Evolutionary conservation across 2,888 invertebrate species (phyloP).

Genomic region (Oscheius sp.): DNA sequence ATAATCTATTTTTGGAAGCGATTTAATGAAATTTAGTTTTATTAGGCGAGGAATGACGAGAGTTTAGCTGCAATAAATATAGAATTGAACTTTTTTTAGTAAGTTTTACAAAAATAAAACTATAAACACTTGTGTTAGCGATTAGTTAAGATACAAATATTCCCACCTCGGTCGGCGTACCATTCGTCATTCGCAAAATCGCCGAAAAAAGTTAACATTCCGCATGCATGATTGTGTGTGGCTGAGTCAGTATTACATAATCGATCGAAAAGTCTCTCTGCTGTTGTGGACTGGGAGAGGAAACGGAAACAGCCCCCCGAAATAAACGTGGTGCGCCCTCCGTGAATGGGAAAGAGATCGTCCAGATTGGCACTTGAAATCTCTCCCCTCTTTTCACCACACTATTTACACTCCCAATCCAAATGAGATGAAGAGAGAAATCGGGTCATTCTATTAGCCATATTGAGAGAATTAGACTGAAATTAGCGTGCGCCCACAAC

Average conservation of each 20-base stretch:
- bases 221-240: constrained; percentile 12
- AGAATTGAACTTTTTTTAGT: not conserved
- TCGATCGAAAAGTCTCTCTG: constrained; percentile 4
- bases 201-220: constrained; percentile 22
- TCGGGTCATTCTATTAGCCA: not conserved
- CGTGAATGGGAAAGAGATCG: constrained; percentile 20
- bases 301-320: not conserved
- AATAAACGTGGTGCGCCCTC: constrained; percentile 13
- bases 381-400: not conserved
- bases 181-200: constrained; percentile 21
- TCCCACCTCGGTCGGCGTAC: constrained; percentile 16
- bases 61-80: too few relatives aligned
- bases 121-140: not conserved
- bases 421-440: not conserved
- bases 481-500: too few relatives aligned
- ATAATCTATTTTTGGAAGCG: not conserved
- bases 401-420: not conserved
- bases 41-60: too few relatives aligned
- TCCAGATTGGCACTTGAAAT: constrained; percentile 27
- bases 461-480: not conserved
- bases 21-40: too few relatives aligned
- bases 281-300: too few relatives aligned
- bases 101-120: not conserved
- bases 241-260: constrained; percentile 30
- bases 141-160: not conserved